Evolutionary conservation across 2,888 invertebrate genomes (phyloP), one percentile per base, ranked within the genome.

Genomic region (Tupiocoris notatus): DNA sequence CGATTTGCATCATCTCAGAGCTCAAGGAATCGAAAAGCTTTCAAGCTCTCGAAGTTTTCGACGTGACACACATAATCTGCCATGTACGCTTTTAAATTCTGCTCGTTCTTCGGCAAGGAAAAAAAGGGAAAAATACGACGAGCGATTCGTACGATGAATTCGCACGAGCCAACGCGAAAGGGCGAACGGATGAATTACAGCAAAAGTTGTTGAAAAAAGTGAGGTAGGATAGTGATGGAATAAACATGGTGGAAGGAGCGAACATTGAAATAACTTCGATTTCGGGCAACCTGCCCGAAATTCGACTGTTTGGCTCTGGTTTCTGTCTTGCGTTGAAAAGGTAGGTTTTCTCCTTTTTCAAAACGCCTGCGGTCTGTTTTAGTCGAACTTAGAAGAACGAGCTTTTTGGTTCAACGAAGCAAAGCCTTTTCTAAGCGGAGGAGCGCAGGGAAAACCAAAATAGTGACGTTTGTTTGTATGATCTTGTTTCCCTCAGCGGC

Each of bases 391-490:
- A n/a, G n/a, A n/a, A 39, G 39, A 39, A 39, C 39, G 39, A 39
- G 12, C 6, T 39, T 12, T 3, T 7, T 12, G 39, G 59, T 3
- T 59, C n/a, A 59, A n/a, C 6, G 18, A 59, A 59, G 18, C n/a
- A 59, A n/a, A 54, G 54, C 54, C 16, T 7, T 39, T 39, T 3
- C 39, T 39, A 39, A 20, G 54, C 54, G 54, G 9, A 16, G 7
- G 54, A 16, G 16, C 7, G 54, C n/a, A n/a, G n/a, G n/a, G 59
- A 20, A 59, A 59, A 57, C 57, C 9, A 22, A 67, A 57, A 57
- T 67, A 67, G 67, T 67, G 67, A 67, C 67, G 67, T 67, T 67
- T 67, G 67, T 67, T 67, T 67, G 67, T 67, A 20, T 9, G 57
- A 67, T 18, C 67, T 21, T 57, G 67, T 67, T 67, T 20, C 67